These are phyloP conservation scores for Spongilla lacustris DNA, from an alignment of 37 sponge, comb jelly and placozoan genomes.

Conservation along the genomic window DNA sequence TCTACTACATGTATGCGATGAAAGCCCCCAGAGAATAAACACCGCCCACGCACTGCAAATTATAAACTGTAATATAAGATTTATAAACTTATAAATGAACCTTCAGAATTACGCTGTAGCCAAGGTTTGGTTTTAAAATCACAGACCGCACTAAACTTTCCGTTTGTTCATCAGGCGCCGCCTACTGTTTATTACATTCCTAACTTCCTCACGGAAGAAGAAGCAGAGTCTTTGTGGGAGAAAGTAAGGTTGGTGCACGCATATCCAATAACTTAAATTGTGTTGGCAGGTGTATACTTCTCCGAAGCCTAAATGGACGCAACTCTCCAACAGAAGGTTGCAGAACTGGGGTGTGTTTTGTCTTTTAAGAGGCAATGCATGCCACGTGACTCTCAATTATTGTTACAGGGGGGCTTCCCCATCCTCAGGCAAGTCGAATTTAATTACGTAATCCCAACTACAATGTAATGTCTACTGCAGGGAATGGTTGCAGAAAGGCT, in stretches of 20 bases:
- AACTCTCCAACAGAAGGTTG: conserved; percentile 79
- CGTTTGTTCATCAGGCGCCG: conserved; percentile 57
- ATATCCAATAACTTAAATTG: neutral
- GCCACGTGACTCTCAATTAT: neutral
- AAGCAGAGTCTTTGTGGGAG: conserved; percentile 61
- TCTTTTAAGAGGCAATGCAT: neutral
- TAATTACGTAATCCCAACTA: neutral
- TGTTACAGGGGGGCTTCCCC: conserved; percentile 69
- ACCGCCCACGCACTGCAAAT: neutral
- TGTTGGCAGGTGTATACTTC: conserved; percentile 81
- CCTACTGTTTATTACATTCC: conserved; percentile 89
- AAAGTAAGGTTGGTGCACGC: conserved; percentile 35
- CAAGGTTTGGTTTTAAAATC: neutral
- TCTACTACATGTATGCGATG: too few relatives aligned
- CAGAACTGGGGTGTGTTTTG: conserved; percentile 96
- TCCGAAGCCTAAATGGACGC: conserved; percentile 94
- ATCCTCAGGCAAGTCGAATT: conserved; percentile 48
- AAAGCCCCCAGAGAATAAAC: too few relatives aligned
- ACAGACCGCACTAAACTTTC: neutral
- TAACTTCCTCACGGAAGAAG: conserved; percentile 78
- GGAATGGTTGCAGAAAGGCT: conserved; percentile 63
- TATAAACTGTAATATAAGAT: neutral
- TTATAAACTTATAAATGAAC: neutral
- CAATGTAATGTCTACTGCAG: neutral
- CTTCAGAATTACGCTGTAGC: neutral